These are phyloP conservation scores for Torymus aiolomorphi DNA, from an alignment of 2,888 invertebrate genomes.

Conservation along the genomic window DNA sequence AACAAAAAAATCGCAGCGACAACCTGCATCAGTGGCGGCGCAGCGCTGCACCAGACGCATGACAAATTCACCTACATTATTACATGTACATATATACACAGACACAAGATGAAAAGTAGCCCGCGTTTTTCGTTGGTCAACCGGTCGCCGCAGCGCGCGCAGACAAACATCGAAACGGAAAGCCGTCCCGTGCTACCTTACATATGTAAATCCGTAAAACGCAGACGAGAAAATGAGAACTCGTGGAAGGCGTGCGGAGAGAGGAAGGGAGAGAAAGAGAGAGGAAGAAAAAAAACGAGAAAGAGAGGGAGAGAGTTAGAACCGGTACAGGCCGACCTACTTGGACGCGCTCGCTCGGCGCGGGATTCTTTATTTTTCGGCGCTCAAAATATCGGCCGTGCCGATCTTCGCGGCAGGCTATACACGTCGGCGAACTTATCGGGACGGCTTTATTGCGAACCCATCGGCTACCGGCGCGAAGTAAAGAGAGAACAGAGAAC, in stretches of 20 bases:
- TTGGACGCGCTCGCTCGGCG: slow-evolving; percentile 54
- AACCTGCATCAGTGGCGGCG: too few species aligned
- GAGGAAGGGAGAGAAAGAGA: slow-evolving; percentile 16
- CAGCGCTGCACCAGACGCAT: background rate
- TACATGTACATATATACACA: too few species aligned
- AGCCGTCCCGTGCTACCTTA: slow-evolving; percentile 4
- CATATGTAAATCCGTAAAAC: slow-evolving; percentile 39
- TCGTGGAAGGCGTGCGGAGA: background rate
- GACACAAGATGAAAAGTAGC: slow-evolving; percentile 36
- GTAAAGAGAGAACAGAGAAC: too few species aligned
- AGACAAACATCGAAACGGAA: slow-evolving; percentile 35
- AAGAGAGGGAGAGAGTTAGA: slow-evolving; percentile 22
- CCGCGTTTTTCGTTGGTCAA: background rate
- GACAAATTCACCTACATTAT: slow-evolving; percentile 37
- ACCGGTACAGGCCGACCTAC: slow-evolving; percentile 62
- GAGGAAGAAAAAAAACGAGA: slow-evolving; percentile 10
- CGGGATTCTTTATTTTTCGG: slow-evolving; percentile 52
- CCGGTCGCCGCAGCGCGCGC: slow-evolving; percentile 10
- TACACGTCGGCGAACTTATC: slow-evolving; percentile 11
- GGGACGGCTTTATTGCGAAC: slow-evolving; percentile 12
- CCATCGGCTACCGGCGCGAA: slow-evolving; percentile 4
- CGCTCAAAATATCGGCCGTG: slow-evolving; percentile 38
- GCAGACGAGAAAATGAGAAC: too few species aligned
- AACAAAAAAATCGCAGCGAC: too few species aligned
- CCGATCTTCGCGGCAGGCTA: slow-evolving; percentile 24